Evolutionary conservation across 2,888 invertebrate genomes (phyloP), one percentile per base, ranked within the genome.

Genomic region (Glaucopsyche alexis): DNA sequence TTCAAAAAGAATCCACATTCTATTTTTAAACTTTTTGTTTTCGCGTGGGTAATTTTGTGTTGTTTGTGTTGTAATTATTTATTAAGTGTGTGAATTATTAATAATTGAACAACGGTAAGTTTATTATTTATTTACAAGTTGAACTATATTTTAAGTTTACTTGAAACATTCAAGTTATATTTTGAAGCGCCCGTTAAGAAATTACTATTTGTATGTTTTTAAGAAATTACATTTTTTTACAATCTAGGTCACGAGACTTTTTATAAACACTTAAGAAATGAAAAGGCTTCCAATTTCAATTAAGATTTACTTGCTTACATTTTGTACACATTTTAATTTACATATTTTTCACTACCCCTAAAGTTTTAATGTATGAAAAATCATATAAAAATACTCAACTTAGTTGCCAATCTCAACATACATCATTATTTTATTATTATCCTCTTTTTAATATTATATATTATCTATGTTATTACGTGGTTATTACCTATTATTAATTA

Each of bases 221-320:
- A 52, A 52, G 16, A 52, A 52, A 52, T 16, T 2, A 52, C 16
- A 52, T 4, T 19, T 55, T 55, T 55, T 55, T 4, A 19, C 55
- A 19, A 55, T 19, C 9, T 55, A 55, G 55, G 55, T 19, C 55
- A 55, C 55, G 11, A 19, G 2, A 19, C 0, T 55, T 50, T 52
- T 52, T 52, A 52, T 9, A 55, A 19, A 55, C 50, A 52, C 50
- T 52, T 55, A 11, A 19, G 55, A 55, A 55, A 55, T 55, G 19
- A 55, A 55, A 55, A 16, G 55, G 19, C 19, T 11, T 19, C 11
- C 11, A 19, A 0, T 29, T 29, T 29, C 3, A 29, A 52, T 7
- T 16, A 52, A 42, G 6, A 7, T 7, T 42, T 42, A 42, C 42
- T 42, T 42, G 7, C 7, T 42, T 8, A 42, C 2, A 29, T n/a